Conservation (phyloP, 2,888 invertebrate species). For the Celastrina argiolus region DNA sequence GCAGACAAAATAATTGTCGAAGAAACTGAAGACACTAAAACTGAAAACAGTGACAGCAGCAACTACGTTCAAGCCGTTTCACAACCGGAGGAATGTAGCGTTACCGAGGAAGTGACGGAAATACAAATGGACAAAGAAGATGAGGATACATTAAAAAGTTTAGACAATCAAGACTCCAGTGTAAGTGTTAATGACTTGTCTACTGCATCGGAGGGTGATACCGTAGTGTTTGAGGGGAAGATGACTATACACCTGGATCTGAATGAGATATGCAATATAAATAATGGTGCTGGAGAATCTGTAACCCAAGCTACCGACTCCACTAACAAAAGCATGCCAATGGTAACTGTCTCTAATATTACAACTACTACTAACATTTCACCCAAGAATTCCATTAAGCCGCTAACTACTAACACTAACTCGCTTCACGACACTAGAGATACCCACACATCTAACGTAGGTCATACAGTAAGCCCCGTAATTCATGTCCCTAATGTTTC, state of each 20-base stretch:
- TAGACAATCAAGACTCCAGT: conserved; percentile 75
- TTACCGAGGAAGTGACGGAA: conserved; percentile 66
- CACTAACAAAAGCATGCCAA: conserved; percentile 73
- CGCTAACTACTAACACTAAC: conserved; percentile 55
- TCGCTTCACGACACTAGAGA: conserved; percentile 39
- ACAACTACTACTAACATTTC: conserved; percentile 75
- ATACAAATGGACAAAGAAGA: conserved; percentile 74
- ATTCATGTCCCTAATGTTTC: conserved; percentile 46
- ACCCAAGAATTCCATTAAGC: conserved; percentile 72
- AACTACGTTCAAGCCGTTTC: conserved; percentile 67
- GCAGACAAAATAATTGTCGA: conserved; percentile 65
- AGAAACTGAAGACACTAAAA: conserved; percentile 62
- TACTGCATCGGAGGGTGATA: conserved; percentile 68
- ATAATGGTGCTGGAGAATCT: conserved; percentile 62
- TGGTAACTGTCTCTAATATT: conserved; percentile 78
- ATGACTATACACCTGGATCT: conserved; percentile 75
- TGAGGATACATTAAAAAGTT: conserved; percentile 73
- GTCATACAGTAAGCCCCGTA: conserved; percentile 30
- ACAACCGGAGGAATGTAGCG: conserved; percentile 64
- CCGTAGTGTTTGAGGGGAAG: conserved; percentile 75
- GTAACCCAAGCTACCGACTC: conserved; percentile 51
- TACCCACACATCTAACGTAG: conserved; percentile 30
- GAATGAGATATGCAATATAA: conserved; percentile 71
- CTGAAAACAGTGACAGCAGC: conserved; percentile 65
- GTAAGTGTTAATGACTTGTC: conserved; percentile 76